Base-by-base conservation (phyloP, 2,113 vertebrate species). In the Hyaena hyaena region DNA sequence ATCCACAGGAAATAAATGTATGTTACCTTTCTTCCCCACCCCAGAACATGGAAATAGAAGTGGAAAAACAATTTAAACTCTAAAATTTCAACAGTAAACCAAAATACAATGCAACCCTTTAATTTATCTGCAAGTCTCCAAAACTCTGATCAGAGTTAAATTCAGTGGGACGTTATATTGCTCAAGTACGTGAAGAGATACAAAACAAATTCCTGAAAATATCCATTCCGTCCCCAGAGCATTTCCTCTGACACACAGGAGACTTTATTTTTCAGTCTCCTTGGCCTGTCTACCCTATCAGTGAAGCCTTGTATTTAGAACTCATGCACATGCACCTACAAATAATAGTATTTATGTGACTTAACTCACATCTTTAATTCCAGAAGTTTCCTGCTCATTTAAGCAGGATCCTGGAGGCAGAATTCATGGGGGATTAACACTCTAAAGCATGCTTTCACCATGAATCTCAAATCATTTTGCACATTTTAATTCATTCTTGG, bases 401-500 rank as follows among this genome's bases (percentile, higher is more conserved):
- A 97, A 93, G 39, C 88, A 97, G 69, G 68, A 96, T 96, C 82
- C 97, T 89, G 71, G 61, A 97, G 95, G 95, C 79, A 96, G 96
- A 97, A 97, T 96, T 97, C 97, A 95, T 90, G 88, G 48, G 77
- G 88, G 97, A 98, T 98, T 98, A 98, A 76, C 95, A 96, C 95
- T 96, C 79, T 94, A 96, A 96, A 98, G 85, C 90, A 98, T 96
- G 93, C 88, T 97, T 98, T 98, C 97, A 97, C 88, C 79, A 95
- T 76, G 90, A 91, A 95, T 97, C 90, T 98, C 88, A 97, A 97
- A 80, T 91, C 94, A 96, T 96, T 96, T 98, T 97, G 74, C 95
- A 98, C 93, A 74, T 98, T 98, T 96, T 97, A 96, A 94, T 98
- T 98, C 86, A 95, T 87, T 96, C 95, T 96, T 94, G 79, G 88